Conservation (phyloP, 2,113 vertebrate genomes). For the Rhinopomastus cyanomelas region DNA sequence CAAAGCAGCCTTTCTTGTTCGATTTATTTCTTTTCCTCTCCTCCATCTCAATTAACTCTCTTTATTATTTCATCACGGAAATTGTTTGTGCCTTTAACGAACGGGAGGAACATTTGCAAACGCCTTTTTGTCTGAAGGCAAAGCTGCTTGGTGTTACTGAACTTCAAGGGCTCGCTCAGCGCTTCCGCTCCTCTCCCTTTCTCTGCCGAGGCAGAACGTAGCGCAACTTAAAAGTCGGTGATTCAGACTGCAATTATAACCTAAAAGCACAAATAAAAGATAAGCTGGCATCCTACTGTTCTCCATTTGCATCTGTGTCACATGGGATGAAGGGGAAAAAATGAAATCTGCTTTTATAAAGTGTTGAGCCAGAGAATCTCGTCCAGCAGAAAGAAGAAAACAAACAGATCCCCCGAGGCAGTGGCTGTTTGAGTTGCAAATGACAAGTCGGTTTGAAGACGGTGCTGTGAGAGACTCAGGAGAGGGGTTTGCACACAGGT, state of each 20-base stretch:
- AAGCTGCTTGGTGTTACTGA: slow-evolving; percentile 44
- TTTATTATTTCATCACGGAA: slow-evolving; percentile 55
- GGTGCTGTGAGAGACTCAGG: background rate
- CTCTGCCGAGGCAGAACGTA: slow-evolving; percentile 55
- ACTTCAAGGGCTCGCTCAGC: slow-evolving; percentile 44
- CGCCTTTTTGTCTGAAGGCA: slow-evolving; percentile 54
- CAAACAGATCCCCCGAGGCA: background rate
- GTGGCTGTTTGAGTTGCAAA: background rate
- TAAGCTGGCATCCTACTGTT: slow-evolving; percentile 51
- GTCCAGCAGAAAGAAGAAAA: slow-evolving; percentile 17
- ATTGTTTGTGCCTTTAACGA: slow-evolving; percentile 51
- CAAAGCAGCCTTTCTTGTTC: background rate
- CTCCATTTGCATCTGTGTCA: slow-evolving; percentile 15
- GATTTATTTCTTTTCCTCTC: background rate
- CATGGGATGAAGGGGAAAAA: slow-evolving; percentile 34
- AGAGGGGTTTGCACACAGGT: background rate
- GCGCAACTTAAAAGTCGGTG: slow-evolving; percentile 41
- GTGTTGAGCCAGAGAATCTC: background rate
- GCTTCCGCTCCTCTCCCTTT: slow-evolving; percentile 49
- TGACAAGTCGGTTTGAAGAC: background rate
- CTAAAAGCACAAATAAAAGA: slow-evolving; percentile 51
- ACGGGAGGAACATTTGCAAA: slow-evolving; percentile 50
- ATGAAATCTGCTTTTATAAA: slow-evolving; percentile 34
- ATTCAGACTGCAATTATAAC: slow-evolving; percentile 61
- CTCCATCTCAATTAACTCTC: slow-evolving; percentile 45